Evolutionary conservation across 2,113 vertebrate genomes (phyloP).

Genomic region (Chlamydotis undulata): DNA sequence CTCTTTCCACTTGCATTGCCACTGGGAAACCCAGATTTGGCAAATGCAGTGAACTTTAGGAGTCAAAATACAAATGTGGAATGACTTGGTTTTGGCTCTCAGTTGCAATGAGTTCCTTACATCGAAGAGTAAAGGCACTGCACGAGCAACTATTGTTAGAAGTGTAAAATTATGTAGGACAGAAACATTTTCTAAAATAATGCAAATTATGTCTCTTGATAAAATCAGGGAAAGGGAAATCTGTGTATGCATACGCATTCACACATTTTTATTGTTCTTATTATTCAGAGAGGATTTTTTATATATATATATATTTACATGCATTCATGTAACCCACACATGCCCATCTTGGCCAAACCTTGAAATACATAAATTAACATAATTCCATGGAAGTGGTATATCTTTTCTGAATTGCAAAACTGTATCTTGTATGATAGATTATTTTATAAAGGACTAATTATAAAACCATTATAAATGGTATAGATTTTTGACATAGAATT

Average conservation of each 20-base stretch:
- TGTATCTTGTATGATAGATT: neutral
- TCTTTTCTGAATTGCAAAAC: neutral
- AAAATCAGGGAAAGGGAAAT: neutral
- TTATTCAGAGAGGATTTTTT: neutral
- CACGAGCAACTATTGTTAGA: neutral
- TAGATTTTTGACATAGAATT: neutral
- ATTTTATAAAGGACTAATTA: neutral
- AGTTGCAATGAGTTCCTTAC: neutral
- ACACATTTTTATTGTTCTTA: neutral
- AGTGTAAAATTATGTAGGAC: neutral
- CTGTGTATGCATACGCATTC: neutral
- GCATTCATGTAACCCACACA: neutral
- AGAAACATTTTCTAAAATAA: neutral
- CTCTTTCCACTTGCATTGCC: neutral
- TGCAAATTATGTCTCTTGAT: neutral
- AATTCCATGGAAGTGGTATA: neutral
- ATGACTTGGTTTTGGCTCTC: neutral
- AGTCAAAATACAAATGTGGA: neutral
- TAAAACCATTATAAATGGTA: neutral
- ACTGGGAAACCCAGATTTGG: neutral
- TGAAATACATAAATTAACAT: neutral
- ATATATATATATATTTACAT: neutral
- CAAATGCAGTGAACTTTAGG: neutral
- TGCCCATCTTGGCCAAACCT: neutral
- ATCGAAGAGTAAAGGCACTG: neutral